These are phyloP conservation scores for Lamprotornis superbus DNA, from an alignment of 2,113 vertebrate species.

Conservation along the genomic window DNA sequence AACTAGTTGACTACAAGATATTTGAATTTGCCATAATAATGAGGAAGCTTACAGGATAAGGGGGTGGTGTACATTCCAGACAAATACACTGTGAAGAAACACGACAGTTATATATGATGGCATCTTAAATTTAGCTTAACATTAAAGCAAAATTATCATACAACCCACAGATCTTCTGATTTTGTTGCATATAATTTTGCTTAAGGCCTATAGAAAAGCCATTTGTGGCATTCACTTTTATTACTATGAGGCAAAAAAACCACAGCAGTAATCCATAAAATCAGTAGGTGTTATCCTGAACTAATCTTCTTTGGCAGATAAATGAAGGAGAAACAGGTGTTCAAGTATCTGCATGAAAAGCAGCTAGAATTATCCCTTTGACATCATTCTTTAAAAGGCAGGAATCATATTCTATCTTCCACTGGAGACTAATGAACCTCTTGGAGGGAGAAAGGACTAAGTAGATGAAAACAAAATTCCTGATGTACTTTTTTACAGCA, in stretches of 20 bases:
- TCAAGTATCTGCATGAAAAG: slow-evolving; percentile 4
- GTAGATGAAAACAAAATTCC: not conserved
- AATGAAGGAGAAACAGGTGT: slow-evolving; percentile 41
- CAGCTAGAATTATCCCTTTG: slow-evolving; percentile 22
- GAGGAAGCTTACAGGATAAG: not conserved
- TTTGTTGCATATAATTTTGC: not conserved
- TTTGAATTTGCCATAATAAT: not conserved
- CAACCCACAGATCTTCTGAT: not conserved
- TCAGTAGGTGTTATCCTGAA: slow-evolving; percentile 20
- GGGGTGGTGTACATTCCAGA: not conserved
- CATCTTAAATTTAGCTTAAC: slow-evolving; percentile 9
- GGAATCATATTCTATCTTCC: slow-evolving; percentile 9
- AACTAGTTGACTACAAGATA: not conserved
- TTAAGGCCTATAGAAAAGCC: not conserved
- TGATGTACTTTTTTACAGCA: not conserved
- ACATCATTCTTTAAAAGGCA: slow-evolving; percentile 9
- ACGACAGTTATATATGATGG: not conserved
- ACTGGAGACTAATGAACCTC: not conserved
- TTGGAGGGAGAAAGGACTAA: not conserved
- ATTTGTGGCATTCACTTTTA: not conserved
- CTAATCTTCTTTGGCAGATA: not conserved
- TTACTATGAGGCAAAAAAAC: not conserved
- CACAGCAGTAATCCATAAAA: not conserved
- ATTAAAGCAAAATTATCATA: not conserved
- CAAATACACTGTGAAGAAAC: not conserved